These are phyloP conservation scores for Agelas oroides DNA, from an alignment of 37 sponge, comb jelly and placozoan species.

Conservation along the genomic window DNA sequence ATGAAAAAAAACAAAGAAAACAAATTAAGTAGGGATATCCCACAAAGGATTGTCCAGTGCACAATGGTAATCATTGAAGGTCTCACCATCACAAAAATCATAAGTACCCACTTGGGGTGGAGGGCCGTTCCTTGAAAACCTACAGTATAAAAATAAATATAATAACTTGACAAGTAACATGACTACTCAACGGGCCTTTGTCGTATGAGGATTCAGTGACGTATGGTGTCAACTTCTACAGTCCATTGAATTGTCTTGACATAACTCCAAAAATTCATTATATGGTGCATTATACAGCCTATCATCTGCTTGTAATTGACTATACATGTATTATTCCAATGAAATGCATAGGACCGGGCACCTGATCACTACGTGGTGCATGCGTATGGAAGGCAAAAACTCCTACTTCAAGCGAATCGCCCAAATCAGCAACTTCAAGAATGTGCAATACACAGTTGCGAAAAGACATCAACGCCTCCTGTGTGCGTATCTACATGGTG, in stretches of 20 bases:
- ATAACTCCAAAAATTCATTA: conserved; percentile 38
- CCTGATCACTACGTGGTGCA: conserved; percentile 31
- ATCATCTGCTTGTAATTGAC: background rate
- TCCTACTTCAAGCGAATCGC: conserved; percentile 34
- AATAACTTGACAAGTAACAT: too few relatives aligned
- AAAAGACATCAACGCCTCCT: conserved; percentile 37
- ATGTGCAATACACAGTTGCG: conserved; percentile 21
- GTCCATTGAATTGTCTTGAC: conserved; percentile 29
- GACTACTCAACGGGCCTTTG: conserved; percentile 13
- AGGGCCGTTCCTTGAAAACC: too few relatives aligned
- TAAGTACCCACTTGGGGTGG: too few relatives aligned
- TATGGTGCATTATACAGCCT: background rate
- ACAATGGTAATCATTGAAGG: too few relatives aligned
- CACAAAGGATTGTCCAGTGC: too few relatives aligned
- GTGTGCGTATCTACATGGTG: conserved; percentile 35
- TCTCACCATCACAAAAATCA: too few relatives aligned
- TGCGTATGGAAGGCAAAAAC: conserved; percentile 58
- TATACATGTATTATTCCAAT: background rate
- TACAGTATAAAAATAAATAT: too few relatives aligned
- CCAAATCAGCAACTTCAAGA: conserved; percentile 33
- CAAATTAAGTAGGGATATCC: too few relatives aligned
- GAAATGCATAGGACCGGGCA: conserved; percentile 25
- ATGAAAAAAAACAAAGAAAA: too few relatives aligned
- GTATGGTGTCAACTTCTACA: conserved; percentile 43
- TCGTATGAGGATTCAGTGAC: conserved; percentile 27